Conservation (phyloP, 2,888 invertebrate species). For the Xestia c-nigrum region DNA sequence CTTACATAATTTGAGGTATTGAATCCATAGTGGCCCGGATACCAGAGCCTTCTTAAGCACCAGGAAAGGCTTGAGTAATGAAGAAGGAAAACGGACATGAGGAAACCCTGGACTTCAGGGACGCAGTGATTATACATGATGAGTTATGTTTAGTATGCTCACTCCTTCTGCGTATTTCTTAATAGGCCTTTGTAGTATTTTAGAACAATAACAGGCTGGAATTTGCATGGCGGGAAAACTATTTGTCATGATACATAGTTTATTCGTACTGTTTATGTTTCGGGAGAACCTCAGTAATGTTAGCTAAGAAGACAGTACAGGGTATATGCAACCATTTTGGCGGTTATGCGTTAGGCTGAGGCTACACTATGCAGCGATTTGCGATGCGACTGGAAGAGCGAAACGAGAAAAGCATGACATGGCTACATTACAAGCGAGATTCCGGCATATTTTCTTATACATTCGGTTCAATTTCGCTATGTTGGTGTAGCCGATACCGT, state of each 20-base stretch:
- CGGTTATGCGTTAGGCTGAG: too few species aligned
- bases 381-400: too few species aligned
- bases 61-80: neutral
- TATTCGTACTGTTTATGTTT: too few species aligned
- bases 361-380: too few species aligned
- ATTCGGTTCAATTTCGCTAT: too few species aligned
- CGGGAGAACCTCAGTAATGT: neutral
- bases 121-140: neutral
- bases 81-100: neutral
- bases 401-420: too few species aligned
- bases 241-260: neutral
- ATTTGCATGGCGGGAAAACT: neutral
- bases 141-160: neutral
- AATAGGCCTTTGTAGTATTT: conserved; percentile 23
- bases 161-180: conserved; percentile 11
- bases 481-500: too few species aligned
- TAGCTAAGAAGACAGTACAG: too few species aligned
- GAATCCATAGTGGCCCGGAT: neutral
- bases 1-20: neutral
- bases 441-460: too few species aligned
- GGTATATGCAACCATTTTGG: too few species aligned
- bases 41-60: neutral
- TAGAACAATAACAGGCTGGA: neutral
- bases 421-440: too few species aligned
- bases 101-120: neutral